Evolutionary conservation across 2,113 vertebrate species (phyloP), one percentile per base, ranked within the genome.

Genomic region (Rissa tridactyla): DNA sequence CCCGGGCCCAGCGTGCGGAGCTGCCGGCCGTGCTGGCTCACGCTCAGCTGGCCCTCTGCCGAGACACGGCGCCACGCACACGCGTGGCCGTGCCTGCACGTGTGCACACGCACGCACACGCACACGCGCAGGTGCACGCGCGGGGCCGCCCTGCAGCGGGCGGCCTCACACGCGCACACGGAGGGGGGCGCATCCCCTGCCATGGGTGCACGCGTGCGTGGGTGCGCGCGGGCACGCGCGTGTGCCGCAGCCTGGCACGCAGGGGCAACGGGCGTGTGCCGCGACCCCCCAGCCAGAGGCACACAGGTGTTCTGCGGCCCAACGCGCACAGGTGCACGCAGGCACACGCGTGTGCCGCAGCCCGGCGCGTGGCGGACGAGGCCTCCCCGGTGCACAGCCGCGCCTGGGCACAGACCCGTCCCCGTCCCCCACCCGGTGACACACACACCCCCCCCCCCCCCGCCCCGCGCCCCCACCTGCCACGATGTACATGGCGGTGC

Each of bases 401-500:
- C 5, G 1, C 5, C 8, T 1, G 5, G 10, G 42, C 42, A 26
- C 34, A 13, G 30, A 8, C 3, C 40, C 40, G 40, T 11, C n/a
- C n/a, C n/a, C n/a, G 40, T 42, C 40, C 13, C 42, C 42, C 42
- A 10, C 42, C 42, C 42, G 42, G 29, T 19, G 6, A 57, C 30
- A 40, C 10, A 40, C 40, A 40, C 30, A 29, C 30, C 55, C 51
- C 51, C 19, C 30, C 34, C 34, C 36, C 36, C 36, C 36, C 36
- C 36, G 36, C 36, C 36, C 36, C 57, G 3, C 17, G 11, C 40
- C 15, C 95, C 72, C 88, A 98, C 98, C 98, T 97, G 98, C 98
- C 36, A 99, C 98, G 7, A 99, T 98, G 97, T 98, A 98, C 98
- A 98, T 97, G 95, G 97, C 90, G 70, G 98, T 96, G n/a, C 98